Percentiles rank a stretch among this genome's conserved stretches.
Conservation (phyloP, 2,113 vertebrate species). For the Nanger granti region DNA sequence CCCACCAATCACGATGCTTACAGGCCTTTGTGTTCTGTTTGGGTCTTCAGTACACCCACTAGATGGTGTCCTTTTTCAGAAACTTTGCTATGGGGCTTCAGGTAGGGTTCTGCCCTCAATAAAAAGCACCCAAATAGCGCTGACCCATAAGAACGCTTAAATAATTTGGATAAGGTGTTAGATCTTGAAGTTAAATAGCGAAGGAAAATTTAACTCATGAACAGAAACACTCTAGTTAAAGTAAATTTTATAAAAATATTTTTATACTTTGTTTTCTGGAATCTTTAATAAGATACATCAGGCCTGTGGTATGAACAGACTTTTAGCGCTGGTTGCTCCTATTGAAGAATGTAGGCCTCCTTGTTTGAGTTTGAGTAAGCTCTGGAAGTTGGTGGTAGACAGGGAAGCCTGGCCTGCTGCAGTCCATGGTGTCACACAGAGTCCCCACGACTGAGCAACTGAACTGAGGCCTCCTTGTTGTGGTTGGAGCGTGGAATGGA, state of each 20-base stretch:
- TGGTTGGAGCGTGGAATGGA: conserved; percentile 33
- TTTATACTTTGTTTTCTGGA: conserved; percentile 66
- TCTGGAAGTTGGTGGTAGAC: neutral
- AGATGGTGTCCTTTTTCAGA: conserved; percentile 21
- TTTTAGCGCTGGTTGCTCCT: conserved; percentile 67
- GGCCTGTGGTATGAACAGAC: conserved; percentile 65
- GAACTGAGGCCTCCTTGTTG: conserved; percentile 54
- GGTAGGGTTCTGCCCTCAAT: neutral
- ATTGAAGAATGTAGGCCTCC: conserved; percentile 55
- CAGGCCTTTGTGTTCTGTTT: neutral
- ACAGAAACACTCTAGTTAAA: neutral
- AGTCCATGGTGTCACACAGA: neutral
- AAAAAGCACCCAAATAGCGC: neutral
- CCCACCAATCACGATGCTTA: neutral
- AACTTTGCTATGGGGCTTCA: neutral
- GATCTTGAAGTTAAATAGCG: neutral
- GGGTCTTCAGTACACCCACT: neutral
- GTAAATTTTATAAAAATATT: conserved; percentile 43
- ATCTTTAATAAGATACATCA: conserved; percentile 65
- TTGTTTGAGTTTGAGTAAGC: conserved; percentile 31
- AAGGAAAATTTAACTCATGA: neutral
- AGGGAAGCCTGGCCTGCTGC: neutral
- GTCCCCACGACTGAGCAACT: neutral
- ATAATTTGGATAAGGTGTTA: neutral
- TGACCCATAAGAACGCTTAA: neutral